These are phyloP conservation scores for Rattus norvegicus DNA, from an alignment of 2,113 vertebrate species.

Conservation along the genomic window GRCr8 NC_086029.1:80087001-80087500, in stretches of 20 bases:
- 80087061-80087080: conserved; percentile 46
- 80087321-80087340: not conserved
- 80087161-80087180: not conserved
- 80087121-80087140: not conserved
- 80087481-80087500: conserved; percentile 32
- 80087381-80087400: not conserved
- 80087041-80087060: conserved; percentile 4
- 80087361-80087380: not conserved
- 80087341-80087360: not conserved
- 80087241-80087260: not conserved
- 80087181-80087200: conserved; percentile 2
- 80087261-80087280: conserved; percentile 5
- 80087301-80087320: conserved; percentile 24
- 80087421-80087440: not conserved
- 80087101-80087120: conserved; percentile 18
- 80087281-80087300: conserved; percentile 13
- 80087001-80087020: conserved; percentile 15
- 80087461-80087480: not conserved
- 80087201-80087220: not conserved
- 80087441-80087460: not conserved
- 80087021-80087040: conserved; percentile 48
- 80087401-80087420: not conserved
- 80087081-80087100: conserved; percentile 7
- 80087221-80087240: too few relatives aligned
- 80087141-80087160: not conserved